A percentile compares a stretch with the other conserved stretches of the same genome.
These are phyloP conservation scores for Rhinoraja longicauda DNA, from an alignment of 2,797 vertebrate species.

Conservation along the genomic window DNA sequence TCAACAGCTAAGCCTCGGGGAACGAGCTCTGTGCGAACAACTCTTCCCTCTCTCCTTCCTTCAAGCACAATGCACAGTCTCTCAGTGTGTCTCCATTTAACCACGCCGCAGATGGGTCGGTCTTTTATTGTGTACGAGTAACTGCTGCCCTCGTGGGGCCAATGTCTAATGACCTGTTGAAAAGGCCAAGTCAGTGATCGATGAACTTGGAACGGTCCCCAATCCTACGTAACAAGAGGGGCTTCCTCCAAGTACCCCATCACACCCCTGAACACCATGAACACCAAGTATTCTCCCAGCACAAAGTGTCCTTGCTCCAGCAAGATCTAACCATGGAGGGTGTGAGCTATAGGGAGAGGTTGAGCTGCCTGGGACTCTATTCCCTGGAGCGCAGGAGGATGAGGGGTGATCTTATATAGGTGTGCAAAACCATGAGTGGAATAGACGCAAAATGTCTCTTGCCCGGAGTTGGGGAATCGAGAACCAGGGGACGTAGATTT, in stretches of 20 bases:
- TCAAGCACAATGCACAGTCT: conserved; percentile 22
- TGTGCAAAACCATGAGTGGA: too few relatives aligned
- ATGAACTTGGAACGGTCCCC: too few relatives aligned
- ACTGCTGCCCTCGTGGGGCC: conserved; percentile 27
- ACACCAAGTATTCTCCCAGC: background rate
- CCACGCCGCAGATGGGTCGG: background rate
- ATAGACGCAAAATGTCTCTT: too few relatives aligned
- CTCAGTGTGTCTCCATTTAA: background rate
- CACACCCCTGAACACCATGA: background rate
- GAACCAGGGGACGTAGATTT: too few relatives aligned
- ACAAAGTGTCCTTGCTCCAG: background rate
- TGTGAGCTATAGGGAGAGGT: too few relatives aligned
- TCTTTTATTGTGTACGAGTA: conserved; percentile 10
- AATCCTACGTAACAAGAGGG: background rate
- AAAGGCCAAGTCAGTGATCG: conserved; percentile 9
- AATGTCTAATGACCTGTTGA: conserved; percentile 25
- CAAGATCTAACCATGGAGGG: background rate
- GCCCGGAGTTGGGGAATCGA: too few relatives aligned
- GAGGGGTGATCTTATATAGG: too few relatives aligned
- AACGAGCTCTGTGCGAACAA: conserved; percentile 32
- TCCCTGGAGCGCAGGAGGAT: too few relatives aligned
- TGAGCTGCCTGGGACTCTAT: too few relatives aligned
- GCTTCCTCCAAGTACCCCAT: background rate
- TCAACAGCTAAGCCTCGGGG: conserved; percentile 64
- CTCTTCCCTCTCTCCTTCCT: background rate